Evolutionary conservation across 2,888 invertebrate genomes (phyloP), one percentile per base, ranked within the genome.

Genomic region (Nycteola revayana): DNA sequence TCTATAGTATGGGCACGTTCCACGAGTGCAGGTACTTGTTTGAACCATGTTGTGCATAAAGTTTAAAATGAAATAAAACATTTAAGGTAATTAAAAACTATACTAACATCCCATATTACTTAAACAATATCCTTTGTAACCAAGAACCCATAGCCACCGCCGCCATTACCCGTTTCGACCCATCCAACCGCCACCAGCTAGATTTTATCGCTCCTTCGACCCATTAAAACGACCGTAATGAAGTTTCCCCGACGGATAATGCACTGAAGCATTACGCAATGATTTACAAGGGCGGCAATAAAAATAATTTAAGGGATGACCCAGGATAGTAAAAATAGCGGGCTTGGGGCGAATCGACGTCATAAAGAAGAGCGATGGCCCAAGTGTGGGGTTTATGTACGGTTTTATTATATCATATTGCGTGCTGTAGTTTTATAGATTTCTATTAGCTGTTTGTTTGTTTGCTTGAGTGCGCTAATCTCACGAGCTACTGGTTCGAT

Each of bases 291-390:
- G 80, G 77, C 69, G 68, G 84, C 85, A 87, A 86, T 87, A 87
- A 87, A 87, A 87, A 86, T 84, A 86, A 86, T 87, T 85, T 85
- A 85, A 85, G 87, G 86, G 86, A 87, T 87, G 87, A 85, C 87
- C 79, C 73, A 63, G 56, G 61, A 60, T 68, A 66, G 80, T 78
- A 82, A 82, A 82, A 82, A 82, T 80, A 65, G 66, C 62, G 61
- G 57, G 58, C 56, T 50, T 49, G 53, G 54, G 52, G 57, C 38
- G 60, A 60, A 66, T 65, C 64, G 70, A 66, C 69, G 70, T 76
- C 78, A 78, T 86, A 85, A 85, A 85, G 80, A 82, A 82, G 77
- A 85, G 67, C 76, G 75, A 87, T 83, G 82, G 63, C 49, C 54
- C 60, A 62, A 75, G 65, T 70, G 72, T 68, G 68, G n/a, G n/a